phyloP scores from a whole-genome alignment of 2,113 vertebrate species.

The Corvus hawaiiensis region DNA sequence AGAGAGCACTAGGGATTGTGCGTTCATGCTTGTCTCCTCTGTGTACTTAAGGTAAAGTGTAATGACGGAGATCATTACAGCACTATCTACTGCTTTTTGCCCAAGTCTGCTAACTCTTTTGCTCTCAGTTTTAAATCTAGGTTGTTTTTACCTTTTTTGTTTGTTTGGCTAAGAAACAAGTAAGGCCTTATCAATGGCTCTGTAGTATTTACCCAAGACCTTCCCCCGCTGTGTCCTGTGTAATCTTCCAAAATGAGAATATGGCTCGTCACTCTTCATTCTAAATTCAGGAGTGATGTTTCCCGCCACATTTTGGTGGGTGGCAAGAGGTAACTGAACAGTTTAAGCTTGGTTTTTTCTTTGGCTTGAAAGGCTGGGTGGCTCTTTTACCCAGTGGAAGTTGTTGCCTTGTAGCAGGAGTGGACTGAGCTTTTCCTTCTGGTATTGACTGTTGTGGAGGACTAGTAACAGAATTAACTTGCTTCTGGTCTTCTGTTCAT shows the following conservation, averaged over 20 bases:
- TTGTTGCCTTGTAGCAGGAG: not conserved
- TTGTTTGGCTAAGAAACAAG: not conserved
- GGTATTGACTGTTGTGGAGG: not conserved
- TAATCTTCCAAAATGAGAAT: not conserved
- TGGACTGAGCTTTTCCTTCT: not conserved
- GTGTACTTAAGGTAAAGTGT: not conserved
- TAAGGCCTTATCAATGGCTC: not conserved
- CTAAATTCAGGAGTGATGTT: not conserved
- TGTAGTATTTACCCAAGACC: not conserved
- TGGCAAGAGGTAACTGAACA: not conserved
- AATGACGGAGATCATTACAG: not conserved
- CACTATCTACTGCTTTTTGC: not conserved
- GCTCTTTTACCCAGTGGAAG: not conserved
- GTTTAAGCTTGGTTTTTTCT: not conserved
- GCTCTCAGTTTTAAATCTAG: not conserved
- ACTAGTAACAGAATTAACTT: conserved; percentile 13
- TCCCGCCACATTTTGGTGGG: not conserved
- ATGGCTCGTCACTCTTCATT: not conserved
- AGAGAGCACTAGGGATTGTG: not conserved
- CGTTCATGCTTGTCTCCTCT: not conserved
- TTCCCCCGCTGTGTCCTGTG: not conserved
- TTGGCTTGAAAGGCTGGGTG: not conserved
- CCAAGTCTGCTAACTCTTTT: not conserved
- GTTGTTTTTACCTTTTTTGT: not conserved
- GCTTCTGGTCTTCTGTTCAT: conserved; percentile 22